Base-by-base conservation (phyloP, 2,797 vertebrate genomes). In the Champsocephalus esox region DNA sequence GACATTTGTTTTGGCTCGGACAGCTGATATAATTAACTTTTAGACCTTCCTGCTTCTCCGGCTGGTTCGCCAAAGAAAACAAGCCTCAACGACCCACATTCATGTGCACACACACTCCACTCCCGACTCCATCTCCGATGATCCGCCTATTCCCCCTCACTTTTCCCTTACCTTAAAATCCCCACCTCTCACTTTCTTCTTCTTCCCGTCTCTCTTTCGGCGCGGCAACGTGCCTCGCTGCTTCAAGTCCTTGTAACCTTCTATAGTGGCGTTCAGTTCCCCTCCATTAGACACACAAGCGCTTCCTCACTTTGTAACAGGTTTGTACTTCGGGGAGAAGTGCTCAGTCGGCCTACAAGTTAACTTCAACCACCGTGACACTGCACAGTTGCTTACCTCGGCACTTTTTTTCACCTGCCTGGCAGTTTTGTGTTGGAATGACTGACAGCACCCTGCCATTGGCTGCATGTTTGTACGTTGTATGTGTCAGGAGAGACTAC, bases 11-110 rank as follows among this genome's bases (percentile, higher is more conserved):
- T 93, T 94, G 93, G 94, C 92, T 78, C 12, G 52, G 83, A 87
- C 82, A 75, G 77, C 77, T 89, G 89, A 91, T 91, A 90, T 89
- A 91, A 94, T 94, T 94, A 93, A 94, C 91, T 92, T 92, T 87
- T 83, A 89, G 89, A 89, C 91, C 90, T 92, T 92, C 88, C 83
- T 82, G 81, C 90, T 86, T 91, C 87, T 88, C 86, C 67, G 52
- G 80, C 91, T 88, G 89, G 85, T 83, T 79, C 66, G 89, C 90
- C 93, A 94, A 92, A 76, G 54, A 91, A 93, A 95, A 93, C 88
- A 92, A 82, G 80, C 76, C 79, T 51, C 74, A 87, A 77, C 82
- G 73, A 57, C 56, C 72, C 82, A 83, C 66, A 74, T 75, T 82
- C 13, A 88, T 83, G 81, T 83, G 59, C 75, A 54, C 19, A 41